phyloP scores from a whole-genome alignment of 2,888 invertebrate species.

The Piscicola geometra region DNA sequence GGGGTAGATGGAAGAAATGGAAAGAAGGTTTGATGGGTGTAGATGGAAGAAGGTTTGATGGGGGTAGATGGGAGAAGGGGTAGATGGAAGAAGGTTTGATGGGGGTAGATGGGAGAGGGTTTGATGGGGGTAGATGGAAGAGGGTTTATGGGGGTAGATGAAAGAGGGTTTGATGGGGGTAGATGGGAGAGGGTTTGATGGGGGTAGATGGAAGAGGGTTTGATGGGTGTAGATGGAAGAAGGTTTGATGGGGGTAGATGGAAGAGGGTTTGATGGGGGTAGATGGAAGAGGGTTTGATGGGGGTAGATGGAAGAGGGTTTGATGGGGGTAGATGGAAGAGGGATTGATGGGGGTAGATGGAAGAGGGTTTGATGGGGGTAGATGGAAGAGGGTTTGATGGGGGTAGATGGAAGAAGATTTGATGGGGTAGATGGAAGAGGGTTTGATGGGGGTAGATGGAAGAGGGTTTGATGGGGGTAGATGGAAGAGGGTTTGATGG shows the following conservation, averaged over 20 bases:
- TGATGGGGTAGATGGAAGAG: background rate
- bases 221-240: no score
- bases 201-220: background rate
- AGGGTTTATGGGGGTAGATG: background rate
- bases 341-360: background rate
- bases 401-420: no score
- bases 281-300: conserved; percentile 4
- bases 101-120: background rate
- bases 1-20: background rate
- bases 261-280: background rate
- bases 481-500: background rate
- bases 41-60: background rate
- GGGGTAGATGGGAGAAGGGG: conserved; percentile 10
- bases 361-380: background rate
- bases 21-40: background rate
- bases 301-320: background rate
- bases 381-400: background rate
- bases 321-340: background rate
- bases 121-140: conserved; percentile 6
- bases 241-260: background rate
- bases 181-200: background rate
- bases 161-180: background rate
- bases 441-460: conserved; percentile 8
- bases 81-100: background rate
- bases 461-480: background rate